Evolutionary conservation across 2,888 invertebrate genomes (phyloP), one percentile per base, ranked within the genome.

Genomic region (Ommatoiulus sabulosus): DNA sequence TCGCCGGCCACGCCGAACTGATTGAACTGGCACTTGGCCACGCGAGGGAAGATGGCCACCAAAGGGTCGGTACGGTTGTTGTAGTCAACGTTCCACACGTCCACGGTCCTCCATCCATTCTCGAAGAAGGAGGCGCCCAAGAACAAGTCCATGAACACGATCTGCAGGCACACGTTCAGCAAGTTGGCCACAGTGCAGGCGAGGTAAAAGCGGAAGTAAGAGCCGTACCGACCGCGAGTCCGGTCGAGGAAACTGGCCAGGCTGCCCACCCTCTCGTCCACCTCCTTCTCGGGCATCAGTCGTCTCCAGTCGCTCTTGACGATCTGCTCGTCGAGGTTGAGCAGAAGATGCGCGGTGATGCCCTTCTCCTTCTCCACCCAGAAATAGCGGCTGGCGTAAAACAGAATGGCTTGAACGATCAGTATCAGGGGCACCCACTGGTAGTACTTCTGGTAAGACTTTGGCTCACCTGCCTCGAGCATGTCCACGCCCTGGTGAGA

Each of bases 351-450:
- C 44, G 10, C 7, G 20, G 48, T 48, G 46, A 86, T 44, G 86
- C 48, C 90, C 7, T 90, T 90, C 90, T 91, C 91, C 90, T 90
- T 90, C 87, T 90, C 89, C 86, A 91, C 91, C 91, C 91, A 91
- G 17, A 91, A 84, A 86, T 90, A 91, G 20, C 52, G 87, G 6
- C 90, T 91, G 1, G 90, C n/a, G 57, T 91, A 91, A 88, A 91
- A 91, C 12, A 90, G 87, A 48, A 90, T 88, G 1, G 90, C 90
- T 89, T 91, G 91, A 0, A 90, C 35, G 52, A 91, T 89, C 3
- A 91, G 90, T 0, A 91, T 90, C 24, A 91, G 89, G 24, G 91
- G 91, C 10, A 91, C 91, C 91, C 91, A 91, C 86, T 91, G 91
- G 87, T 91, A 91, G 89, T 91, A 91, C 10, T 89, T 90, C 84